Percentiles rank a stretch among this genome's conserved stretches.
Conservation (phyloP, 2,888 invertebrate genomes). For the Andrena camellia region DNA sequence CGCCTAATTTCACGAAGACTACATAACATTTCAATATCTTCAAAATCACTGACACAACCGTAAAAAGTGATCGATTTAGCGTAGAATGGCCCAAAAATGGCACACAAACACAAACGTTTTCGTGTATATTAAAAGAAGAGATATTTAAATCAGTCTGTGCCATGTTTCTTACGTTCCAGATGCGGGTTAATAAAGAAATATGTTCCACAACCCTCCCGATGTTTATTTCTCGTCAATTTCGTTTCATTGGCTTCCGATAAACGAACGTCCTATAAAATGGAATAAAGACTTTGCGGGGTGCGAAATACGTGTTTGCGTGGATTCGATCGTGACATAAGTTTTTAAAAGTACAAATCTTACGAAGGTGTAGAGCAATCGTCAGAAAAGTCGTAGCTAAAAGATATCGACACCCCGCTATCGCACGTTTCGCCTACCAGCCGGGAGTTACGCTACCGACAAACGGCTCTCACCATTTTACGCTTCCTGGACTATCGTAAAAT, state of each 20-base stretch:
- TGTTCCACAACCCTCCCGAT: neutral
- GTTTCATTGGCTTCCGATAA: neutral
- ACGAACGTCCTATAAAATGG: neutral
- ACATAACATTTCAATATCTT: no score
- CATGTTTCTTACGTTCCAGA: neutral
- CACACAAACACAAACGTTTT: no score
- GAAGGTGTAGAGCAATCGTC: conserved; percentile 15
- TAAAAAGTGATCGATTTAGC: no score
- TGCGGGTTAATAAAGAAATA: no score
- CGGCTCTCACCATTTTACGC: conserved; percentile 54
- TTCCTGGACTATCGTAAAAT: conserved; percentile 63
- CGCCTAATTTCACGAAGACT: no score
- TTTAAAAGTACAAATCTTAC: conserved; percentile 10
- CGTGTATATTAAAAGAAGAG: no score
- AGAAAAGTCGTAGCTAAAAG: conserved; percentile 44
- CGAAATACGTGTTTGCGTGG: neutral
- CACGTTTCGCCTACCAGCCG: conserved; percentile 63
- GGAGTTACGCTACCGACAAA: conserved; percentile 66
- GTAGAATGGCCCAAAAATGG: no score
- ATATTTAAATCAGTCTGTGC: neutral
- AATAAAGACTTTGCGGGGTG: neutral
- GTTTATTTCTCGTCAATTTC: neutral
- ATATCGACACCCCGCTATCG: conserved; percentile 68
- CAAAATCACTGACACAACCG: no score
- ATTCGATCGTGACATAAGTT: conserved; percentile 6